Conservation (phyloP, 2,797 vertebrate genomes). For the Parambassis ranga region DNA sequence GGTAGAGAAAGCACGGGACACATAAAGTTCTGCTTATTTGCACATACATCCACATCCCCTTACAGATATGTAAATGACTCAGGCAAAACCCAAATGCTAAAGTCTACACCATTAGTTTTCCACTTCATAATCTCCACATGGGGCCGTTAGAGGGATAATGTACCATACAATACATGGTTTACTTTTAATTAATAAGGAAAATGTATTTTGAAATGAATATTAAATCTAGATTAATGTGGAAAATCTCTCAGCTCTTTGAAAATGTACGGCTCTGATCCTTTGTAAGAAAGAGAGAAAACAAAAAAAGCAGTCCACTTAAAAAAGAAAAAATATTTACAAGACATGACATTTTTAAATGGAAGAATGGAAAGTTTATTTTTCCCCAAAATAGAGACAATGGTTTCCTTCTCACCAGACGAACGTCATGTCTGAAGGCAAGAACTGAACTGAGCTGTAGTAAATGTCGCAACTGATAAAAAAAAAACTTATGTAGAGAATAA, state of each 20-base stretch:
- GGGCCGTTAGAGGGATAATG: slow-evolving; percentile 99
- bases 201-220: slow-evolving; percentile 94
- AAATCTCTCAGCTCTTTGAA: slow-evolving; percentile 83
- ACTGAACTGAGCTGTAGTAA: no score
- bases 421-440: not conserved
- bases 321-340: slow-evolving; percentile 46
- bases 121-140: slow-evolving; percentile 99
- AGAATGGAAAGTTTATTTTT: slow-evolving; percentile 49
- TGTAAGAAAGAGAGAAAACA: slow-evolving; percentile 46
- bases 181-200: slow-evolving; percentile 99
- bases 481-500: no score
- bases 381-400: slow-evolving; percentile 14
- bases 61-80: slow-evolving; percentile 95
- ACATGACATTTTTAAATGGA: slow-evolving; percentile 62
- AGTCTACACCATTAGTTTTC: slow-evolving; percentile 99
- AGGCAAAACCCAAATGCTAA: slow-evolving; percentile 95
- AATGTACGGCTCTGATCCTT: slow-evolving; percentile 63
- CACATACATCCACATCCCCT: slow-evolving; percentile 90
- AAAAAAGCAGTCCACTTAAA: slow-evolving; percentile 30
- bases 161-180: slow-evolving; percentile 99
- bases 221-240: slow-evolving; percentile 97
- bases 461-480: no score
- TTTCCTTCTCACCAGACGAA: slow-evolving; percentile 12
- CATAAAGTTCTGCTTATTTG: slow-evolving; percentile 93
- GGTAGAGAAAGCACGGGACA: slow-evolving; percentile 71